Evolutionary conservation across 30 jellyfish, hydroid and myxozoan species (phyloP).

Genomic region (Rhopilema esculentum): DNA sequence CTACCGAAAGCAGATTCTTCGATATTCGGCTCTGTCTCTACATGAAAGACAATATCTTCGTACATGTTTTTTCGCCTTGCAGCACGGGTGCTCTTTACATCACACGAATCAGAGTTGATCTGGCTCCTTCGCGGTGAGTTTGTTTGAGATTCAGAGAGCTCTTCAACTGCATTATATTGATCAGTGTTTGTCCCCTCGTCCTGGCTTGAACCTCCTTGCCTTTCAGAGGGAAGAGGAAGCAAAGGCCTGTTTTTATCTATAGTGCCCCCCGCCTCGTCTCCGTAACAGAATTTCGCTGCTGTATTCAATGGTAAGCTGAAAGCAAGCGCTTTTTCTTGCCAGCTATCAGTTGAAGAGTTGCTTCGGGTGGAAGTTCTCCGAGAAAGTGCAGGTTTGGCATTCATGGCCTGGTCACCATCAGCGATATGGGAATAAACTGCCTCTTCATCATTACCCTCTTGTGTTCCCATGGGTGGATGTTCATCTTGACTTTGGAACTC

Average conservation of each 20-base stretch:
- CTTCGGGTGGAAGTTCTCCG: not conserved
- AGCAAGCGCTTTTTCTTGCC: slow-evolving; percentile 9
- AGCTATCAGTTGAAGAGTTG: not conserved
- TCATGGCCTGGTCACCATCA: not conserved
- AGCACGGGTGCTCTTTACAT: no score
- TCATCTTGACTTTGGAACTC: no score
- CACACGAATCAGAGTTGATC: no score
- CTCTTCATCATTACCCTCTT: not conserved
- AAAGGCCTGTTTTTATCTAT: not conserved
- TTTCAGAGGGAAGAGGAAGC: not conserved
- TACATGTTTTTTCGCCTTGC: no score
- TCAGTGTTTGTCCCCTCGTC: not conserved
- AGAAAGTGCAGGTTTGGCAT: not conserved
- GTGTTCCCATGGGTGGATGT: not conserved
- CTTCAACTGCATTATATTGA: not conserved
- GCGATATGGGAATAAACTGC: not conserved
- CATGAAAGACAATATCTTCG: no score
- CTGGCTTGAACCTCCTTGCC: not conserved
- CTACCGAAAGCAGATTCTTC: no score
- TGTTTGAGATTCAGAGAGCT: not conserved
- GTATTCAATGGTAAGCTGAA: slow-evolving; percentile 29
- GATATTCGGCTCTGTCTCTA: no score
- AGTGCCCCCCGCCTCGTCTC: not conserved
- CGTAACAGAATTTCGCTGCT: slow-evolving; percentile 10
- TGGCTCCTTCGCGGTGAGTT: no score